These are phyloP conservation scores for Drosophila sucinea DNA, from an alignment of 1,140 invertebrate genomes.

Conservation along the genomic window DNA sequence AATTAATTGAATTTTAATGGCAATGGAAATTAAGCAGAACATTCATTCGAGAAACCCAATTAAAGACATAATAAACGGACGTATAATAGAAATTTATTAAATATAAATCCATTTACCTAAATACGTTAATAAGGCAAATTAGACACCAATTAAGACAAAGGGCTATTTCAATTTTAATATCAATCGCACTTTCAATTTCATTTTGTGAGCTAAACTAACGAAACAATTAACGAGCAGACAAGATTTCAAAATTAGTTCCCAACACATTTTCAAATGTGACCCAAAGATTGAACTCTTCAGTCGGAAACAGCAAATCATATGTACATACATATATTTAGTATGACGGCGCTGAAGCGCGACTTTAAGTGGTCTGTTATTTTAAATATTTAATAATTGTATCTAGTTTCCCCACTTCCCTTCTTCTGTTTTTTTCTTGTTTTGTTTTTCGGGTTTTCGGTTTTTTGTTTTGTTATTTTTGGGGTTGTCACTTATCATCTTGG, in stretches of 20 bases:
- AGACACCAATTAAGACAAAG: too few species aligned
- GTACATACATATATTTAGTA: not conserved
- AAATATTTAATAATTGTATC: conserved; percentile 82
- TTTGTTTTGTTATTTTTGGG: conserved; percentile 21
- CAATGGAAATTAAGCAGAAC: too few species aligned
- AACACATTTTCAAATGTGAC: not conserved
- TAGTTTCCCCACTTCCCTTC: conserved; percentile 67
- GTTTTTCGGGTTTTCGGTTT: conserved; percentile 4
- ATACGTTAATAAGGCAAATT: too few species aligned
- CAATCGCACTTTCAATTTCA: not conserved
- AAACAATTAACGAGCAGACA: not conserved
- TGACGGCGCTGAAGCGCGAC: conserved; percentile 60
- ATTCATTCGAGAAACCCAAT: not conserved
- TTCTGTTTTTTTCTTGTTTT: conserved; percentile 6
- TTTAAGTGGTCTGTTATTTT: conserved; percentile 74
- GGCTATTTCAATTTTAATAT: too few species aligned
- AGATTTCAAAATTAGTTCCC: conserved; percentile 7
- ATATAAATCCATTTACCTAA: too few species aligned
- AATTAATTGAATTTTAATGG: not conserved
- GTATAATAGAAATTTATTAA: not conserved
- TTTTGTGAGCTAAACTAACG: not conserved
- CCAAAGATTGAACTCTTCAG: not conserved
- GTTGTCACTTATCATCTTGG: conserved; percentile 50
- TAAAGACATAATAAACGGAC: not conserved
- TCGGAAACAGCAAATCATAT: conserved; percentile 1